These are phyloP conservation scores for Eolophus roseicapilla DNA, from an alignment of 2,113 vertebrate species.

Conservation along the genomic window DNA sequence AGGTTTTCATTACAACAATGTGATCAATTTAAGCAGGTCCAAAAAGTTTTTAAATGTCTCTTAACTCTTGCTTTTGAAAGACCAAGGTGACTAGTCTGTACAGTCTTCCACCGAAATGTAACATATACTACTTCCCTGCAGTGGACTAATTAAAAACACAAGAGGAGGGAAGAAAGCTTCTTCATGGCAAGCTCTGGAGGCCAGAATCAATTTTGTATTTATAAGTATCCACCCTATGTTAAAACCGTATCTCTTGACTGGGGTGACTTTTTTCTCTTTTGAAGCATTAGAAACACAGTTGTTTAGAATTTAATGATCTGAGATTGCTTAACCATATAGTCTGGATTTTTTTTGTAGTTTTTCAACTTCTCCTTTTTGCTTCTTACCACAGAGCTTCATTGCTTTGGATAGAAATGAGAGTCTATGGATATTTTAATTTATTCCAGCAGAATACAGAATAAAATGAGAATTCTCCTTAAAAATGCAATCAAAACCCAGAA, in stretches of 20 bases:
- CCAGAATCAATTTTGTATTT: not conserved
- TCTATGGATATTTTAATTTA: not conserved
- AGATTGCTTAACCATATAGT: not conserved
- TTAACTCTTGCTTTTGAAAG: not conserved
- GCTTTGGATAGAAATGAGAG: not conserved
- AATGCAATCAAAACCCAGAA: not conserved
- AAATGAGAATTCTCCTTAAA: not conserved
- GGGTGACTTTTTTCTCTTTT: not conserved
- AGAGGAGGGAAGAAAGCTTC: not conserved
- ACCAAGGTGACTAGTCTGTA: not conserved
- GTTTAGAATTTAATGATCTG: not conserved
- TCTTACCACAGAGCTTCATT: not conserved
- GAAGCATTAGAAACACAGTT: not conserved
- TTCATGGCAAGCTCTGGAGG: not conserved
- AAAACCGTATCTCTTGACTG: not conserved
- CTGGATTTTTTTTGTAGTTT: not conserved
- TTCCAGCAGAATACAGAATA: not conserved
- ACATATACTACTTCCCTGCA: not conserved
- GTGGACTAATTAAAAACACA: not conserved
- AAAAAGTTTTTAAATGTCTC: not conserved
- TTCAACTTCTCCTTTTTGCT: not conserved
- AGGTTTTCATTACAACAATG: not conserved
- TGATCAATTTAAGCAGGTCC: not conserved
- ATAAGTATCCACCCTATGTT: not conserved
- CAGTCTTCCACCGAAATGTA: not conserved